These are phyloP conservation scores for Schizotus pectinicornis DNA, from an alignment of 2,888 invertebrate species.

Conservation along the genomic window DNA sequence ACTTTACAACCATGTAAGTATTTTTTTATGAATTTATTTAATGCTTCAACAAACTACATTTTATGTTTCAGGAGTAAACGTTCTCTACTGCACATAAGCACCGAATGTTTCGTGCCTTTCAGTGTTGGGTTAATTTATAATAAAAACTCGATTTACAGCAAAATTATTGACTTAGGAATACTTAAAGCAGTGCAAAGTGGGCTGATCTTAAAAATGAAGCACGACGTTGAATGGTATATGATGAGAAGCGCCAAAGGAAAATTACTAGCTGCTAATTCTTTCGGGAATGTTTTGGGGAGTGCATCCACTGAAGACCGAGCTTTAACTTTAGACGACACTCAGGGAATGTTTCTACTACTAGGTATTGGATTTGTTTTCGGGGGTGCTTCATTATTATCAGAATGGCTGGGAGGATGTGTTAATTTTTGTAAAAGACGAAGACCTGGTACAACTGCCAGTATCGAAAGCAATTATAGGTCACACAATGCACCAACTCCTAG, in stretches of 20 bases:
- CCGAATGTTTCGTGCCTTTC: constrained; percentile 77
- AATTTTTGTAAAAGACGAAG: constrained; percentile 61
- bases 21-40: too few relatives aligned
- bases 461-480: constrained; percentile 51
- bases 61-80: constrained; percentile 61
- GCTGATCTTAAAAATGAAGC: constrained; percentile 68
- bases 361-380: constrained; percentile 73
- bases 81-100: constrained; percentile 72
- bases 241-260: constrained; percentile 68
- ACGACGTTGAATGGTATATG: constrained; percentile 76
- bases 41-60: too few relatives aligned
- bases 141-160: constrained; percentile 68
- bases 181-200: constrained; percentile 71
- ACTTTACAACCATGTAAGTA: constrained; percentile 68
- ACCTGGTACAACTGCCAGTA: constrained; percentile 35
- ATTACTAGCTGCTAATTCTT: constrained; percentile 63
- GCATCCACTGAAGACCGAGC: constrained; percentile 70
- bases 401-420: constrained; percentile 74
- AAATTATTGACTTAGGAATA: constrained; percentile 67
- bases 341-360: constrained; percentile 81
- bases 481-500: constrained; percentile 47
- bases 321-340: constrained; percentile 78
- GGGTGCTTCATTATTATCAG: constrained; percentile 67
- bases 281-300: constrained; percentile 57
- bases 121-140: constrained; percentile 71